Evolutionary conservation across 2,797 vertebrate species (phyloP).

Genomic region (Phaenicophaeus curvirostris): DNA sequence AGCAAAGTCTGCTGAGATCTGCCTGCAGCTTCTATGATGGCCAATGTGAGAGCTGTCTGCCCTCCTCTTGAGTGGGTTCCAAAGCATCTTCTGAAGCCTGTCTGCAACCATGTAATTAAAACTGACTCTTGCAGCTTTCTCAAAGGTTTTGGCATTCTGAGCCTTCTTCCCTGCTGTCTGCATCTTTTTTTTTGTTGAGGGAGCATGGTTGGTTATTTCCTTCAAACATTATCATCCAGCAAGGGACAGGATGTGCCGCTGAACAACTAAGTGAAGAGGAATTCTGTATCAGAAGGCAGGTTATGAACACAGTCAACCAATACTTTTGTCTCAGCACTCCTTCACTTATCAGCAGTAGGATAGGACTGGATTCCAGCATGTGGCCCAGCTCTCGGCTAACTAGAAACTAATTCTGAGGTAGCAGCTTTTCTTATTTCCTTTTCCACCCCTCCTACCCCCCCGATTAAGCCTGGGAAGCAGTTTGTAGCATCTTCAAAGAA

Average conservation of each 20-base stretch:
- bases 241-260: background rate
- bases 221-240: background rate
- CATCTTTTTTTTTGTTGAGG: background rate
- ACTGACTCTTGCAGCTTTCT: background rate
- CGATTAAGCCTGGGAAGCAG: rapidly evolving
- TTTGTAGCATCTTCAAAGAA: background rate
- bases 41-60: background rate
- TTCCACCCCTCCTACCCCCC: too few species aligned
- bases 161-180: background rate
- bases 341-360: background rate
- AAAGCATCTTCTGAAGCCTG: background rate
- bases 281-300: background rate
- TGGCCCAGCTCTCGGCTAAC: background rate
- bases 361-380: background rate
- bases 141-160: background rate
- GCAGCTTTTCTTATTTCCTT: background rate
- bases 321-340: background rate
- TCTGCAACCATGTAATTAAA: background rate
- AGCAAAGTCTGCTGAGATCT: background rate
- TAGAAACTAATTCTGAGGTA: background rate
- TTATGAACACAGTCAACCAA: background rate
- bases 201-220: background rate
- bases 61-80: background rate
- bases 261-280: background rate
- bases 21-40: rapidly evolving